Percentiles rank a stretch among this genome's conserved stretches.
Conservation (phyloP, 2,797 vertebrate species). For the Rousettus madagascariensis region DNA sequence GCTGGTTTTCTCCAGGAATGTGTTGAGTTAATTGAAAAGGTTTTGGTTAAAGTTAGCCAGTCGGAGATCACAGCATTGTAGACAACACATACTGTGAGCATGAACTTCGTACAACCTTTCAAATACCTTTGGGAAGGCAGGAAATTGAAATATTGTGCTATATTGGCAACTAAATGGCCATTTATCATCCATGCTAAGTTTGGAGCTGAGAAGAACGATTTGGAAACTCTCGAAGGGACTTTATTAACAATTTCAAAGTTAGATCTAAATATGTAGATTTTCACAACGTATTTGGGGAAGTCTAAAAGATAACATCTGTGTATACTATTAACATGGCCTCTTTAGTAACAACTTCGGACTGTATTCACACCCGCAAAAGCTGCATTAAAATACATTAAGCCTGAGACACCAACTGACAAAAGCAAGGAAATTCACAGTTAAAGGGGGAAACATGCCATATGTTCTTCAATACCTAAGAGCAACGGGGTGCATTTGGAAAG, state of each 20-base stretch:
- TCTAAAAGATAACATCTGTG: slow-evolving; percentile 80
- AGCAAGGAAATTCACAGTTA: slow-evolving; percentile 85
- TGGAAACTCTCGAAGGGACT: slow-evolving; percentile 77
- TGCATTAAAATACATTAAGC: slow-evolving; percentile 84
- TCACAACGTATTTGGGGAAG: slow-evolving; percentile 72
- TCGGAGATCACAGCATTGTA: slow-evolving; percentile 85
- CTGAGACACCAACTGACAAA: slow-evolving; percentile 86
- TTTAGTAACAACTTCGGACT: slow-evolving; percentile 79
- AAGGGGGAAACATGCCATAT: slow-evolving; percentile 84
- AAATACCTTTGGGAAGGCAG: slow-evolving; percentile 92
- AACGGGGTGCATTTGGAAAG: slow-evolving; percentile 86
- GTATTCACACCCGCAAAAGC: slow-evolving; percentile 80
- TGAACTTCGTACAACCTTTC: slow-evolving; percentile 94
- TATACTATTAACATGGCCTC: slow-evolving; percentile 75
- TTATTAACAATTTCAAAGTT: slow-evolving; percentile 83
- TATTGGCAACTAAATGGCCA: slow-evolving; percentile 91
- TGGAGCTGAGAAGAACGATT: slow-evolving; percentile 78
- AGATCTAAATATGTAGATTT: slow-evolving; percentile 70
- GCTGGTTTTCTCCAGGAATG: slow-evolving; percentile 89
- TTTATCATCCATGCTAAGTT: slow-evolving; percentile 91
- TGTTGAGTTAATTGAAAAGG: slow-evolving; percentile 89
- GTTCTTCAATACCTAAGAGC: slow-evolving; percentile 86
- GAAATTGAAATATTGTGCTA: slow-evolving; percentile 97
- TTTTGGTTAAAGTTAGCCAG: slow-evolving; percentile 87
- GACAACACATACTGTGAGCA: slow-evolving; percentile 94